Evolutionary conservation across 2,113 vertebrate species (phyloP), one percentile per base, ranked within the genome.

Genomic region (Pheucticus melanocephalus): DNA sequence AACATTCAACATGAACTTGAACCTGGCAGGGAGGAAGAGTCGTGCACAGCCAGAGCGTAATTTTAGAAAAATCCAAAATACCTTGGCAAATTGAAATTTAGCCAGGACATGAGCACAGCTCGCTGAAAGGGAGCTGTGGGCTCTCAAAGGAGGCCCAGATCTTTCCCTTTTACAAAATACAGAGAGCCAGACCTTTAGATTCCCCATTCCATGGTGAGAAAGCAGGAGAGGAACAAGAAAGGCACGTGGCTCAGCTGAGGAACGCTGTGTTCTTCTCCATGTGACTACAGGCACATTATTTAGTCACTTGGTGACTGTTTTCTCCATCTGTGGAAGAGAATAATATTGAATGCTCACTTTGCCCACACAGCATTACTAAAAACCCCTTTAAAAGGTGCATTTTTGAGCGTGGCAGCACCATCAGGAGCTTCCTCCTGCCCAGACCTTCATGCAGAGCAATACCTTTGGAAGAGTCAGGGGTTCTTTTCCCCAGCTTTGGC

Each of bases 281-380:
- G 60, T 82, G 80, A 80, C 47, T 77, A 69, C 30, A 5, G 82
- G 69, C 60, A 94, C 47, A 72, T 82, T 68, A 79, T 68, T 96
- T 75, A 90, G 66, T 94, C 90, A 77, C 87, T 81, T 79, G 78
- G 60, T 81, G 71, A 66, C 94, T 97, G 70, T 89, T 91, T 96
- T 77, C 85, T 81, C 93, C 71, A 80, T 71, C 91, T 96, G 56
- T 87, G 92, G 94, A 93, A 95, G 72, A 39, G 69, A 90, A 86
- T 83, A 53, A 73, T 61, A 63, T 51, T 42, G 72, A 90, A 85
- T 95, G 95, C 88, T 96, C 90, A 94, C 92, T 97, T 97, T 96
- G 90, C 94, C 96, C 95, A 96, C 94, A 80, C 91, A 94, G 78
- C 75, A 78, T 82, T 79, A 22, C 40, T 11, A 56, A 69, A 88